These are phyloP conservation scores for Drosophila ironensis DNA, from an alignment of 1,140 invertebrate genomes.

Conservation along the genomic window DNA sequence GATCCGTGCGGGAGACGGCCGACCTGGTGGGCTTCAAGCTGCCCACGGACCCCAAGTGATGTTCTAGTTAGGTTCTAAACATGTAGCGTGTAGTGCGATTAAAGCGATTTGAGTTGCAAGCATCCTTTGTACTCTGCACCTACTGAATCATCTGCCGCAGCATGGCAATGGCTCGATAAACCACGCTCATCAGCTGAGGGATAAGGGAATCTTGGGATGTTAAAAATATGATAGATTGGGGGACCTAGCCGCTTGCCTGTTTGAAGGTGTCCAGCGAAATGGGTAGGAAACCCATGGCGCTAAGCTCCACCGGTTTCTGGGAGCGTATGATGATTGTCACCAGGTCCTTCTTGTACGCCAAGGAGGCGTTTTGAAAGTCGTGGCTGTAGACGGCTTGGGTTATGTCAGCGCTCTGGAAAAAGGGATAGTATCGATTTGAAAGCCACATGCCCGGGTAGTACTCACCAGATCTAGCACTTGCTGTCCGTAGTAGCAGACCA, in stretches of 20 bases:
- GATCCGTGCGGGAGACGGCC: slow-evolving; percentile 89
- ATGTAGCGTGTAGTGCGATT: slow-evolving; percentile 22
- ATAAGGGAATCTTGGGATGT: no score
- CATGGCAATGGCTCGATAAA: slow-evolving; percentile 53
- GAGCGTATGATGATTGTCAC: slow-evolving; percentile 46
- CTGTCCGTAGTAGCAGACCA: slow-evolving; percentile 57
- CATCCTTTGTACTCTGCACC: not conserved
- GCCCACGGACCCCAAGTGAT: slow-evolving; percentile 89
- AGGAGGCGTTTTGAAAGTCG: slow-evolving; percentile 47
- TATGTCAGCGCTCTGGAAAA: slow-evolving; percentile 24
- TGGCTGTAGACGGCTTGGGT: slow-evolving; percentile 39
- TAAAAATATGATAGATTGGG: not conserved
- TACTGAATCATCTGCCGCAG: slow-evolving; percentile 50
- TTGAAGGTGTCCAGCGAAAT: slow-evolving; percentile 58
- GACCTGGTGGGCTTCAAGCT: slow-evolving; percentile 92
- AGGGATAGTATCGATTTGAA: no score
- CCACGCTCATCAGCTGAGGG: slow-evolving; percentile 51
- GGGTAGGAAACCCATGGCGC: slow-evolving; percentile 43
- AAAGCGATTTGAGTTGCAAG: slow-evolving; percentile 23
- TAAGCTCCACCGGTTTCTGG: slow-evolving; percentile 40
- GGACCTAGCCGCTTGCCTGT: slow-evolving; percentile 22
- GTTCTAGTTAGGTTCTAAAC: slow-evolving; percentile 1
- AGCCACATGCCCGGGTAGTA: no score
- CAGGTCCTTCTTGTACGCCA: slow-evolving; percentile 48
- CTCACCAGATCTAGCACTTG: slow-evolving; percentile 28